Conservation (phyloP, 2,888 invertebrate genomes). For the Pammene fasciana region DNA sequence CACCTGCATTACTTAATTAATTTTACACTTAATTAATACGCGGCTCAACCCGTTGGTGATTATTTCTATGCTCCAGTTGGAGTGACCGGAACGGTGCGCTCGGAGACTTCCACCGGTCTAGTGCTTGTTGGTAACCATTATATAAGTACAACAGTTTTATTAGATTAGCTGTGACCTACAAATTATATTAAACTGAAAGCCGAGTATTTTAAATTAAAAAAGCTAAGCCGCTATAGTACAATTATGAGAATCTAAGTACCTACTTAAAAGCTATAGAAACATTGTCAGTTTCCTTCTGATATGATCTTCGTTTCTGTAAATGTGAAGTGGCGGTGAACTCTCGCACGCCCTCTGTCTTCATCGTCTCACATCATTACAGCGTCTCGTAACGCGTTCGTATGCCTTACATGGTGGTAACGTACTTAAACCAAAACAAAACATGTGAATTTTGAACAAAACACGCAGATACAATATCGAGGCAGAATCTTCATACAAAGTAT, state of each 20-base stretch:
- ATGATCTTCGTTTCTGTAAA: not conserved
- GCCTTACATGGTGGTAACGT: too few species aligned
- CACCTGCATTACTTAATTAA: conserved; percentile 14
- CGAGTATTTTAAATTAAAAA: not conserved
- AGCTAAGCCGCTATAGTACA: not conserved
- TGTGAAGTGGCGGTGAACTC: not conserved
- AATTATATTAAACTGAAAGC: not conserved
- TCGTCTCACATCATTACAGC: not conserved
- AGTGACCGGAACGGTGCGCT: conserved; percentile 22
- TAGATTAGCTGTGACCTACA: not conserved
- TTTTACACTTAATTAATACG: conserved; percentile 8
- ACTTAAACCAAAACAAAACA: not conserved
- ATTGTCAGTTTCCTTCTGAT: not conserved
- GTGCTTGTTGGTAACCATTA: not conserved
- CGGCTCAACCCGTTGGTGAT: conserved; percentile 4
- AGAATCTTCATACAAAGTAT: too few species aligned
- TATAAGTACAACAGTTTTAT: not conserved
- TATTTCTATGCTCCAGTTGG: conserved; percentile 12
- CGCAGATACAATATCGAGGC: not conserved
- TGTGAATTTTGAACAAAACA: not conserved
- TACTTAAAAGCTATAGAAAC: not conserved
- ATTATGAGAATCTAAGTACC: not conserved
- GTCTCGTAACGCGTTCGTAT: not conserved
- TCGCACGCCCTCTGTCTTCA: conserved; percentile 7
- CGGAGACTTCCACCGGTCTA: not conserved